Conservation (phyloP, 2,113 vertebrate species). For the Tricholaema leucomelas region DNA sequence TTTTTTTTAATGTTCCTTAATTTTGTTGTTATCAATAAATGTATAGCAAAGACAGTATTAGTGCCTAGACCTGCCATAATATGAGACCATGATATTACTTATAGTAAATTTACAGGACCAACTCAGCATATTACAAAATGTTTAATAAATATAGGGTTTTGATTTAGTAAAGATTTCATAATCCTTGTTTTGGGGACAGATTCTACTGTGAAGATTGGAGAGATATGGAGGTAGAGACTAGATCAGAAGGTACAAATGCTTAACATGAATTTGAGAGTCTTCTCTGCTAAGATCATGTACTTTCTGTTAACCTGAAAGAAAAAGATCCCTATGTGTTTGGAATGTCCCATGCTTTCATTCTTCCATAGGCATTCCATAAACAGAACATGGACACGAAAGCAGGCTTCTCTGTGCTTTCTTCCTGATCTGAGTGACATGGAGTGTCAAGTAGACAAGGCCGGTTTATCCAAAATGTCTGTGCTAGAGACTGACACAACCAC, state of each 20-base stretch:
- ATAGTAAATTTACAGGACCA: not conserved
- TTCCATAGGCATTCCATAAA: constrained; percentile 71
- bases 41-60: not conserved
- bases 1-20: not conserved
- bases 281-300: not conserved
- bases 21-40: not conserved
- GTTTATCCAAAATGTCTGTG: constrained; percentile 14
- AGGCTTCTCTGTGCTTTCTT: constrained; percentile 43
- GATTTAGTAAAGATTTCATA: not conserved
- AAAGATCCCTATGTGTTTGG: not conserved
- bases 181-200: not conserved
- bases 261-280: not conserved
- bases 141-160: not conserved
- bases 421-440: constrained; percentile 46
- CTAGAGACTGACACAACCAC: not conserved
- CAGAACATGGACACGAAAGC: constrained; percentile 77
- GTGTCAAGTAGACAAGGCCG: constrained; percentile 23
- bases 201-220: not conserved
- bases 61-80: not conserved
- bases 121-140: not conserved
- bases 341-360: not conserved
- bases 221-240: not conserved
- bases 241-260: not conserved
- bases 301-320: not conserved
- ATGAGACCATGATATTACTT: not conserved